A percentile compares a stretch with the other conserved stretches of the same genome.
Conservation (phyloP, 2,888 invertebrate species). For the Tipula lateralis region DNA sequence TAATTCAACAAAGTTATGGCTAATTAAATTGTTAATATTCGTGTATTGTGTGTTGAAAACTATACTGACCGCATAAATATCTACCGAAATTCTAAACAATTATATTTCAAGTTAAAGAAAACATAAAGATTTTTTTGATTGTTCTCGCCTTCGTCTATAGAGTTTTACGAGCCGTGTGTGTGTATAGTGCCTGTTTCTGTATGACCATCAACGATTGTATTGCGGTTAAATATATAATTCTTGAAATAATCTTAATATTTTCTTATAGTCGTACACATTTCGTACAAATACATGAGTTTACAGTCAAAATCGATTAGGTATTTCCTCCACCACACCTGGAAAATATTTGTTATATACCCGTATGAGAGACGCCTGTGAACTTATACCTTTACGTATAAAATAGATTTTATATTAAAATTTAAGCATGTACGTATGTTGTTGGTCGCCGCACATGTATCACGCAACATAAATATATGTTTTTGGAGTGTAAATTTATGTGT, state of each 20-base stretch:
- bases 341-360: not conserved
- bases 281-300: not conserved
- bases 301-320: not conserved
- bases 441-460: not conserved
- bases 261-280: not conserved
- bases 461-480: not conserved
- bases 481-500: not conserved
- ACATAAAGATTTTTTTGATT: not conserved
- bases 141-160: not conserved
- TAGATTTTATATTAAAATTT: not conserved
- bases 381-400: not conserved
- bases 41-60: not conserved
- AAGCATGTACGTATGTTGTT: not conserved
- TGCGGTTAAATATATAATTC: not conserved
- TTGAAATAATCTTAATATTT: not conserved
- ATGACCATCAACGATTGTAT: not conserved
- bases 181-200: not conserved
- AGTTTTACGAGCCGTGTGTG: too few relatives aligned
- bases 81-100: not conserved
- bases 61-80: not conserved
- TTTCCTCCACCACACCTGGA: not conserved
- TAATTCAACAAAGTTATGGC: not conserved
- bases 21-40: not conserved
- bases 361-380: not conserved
- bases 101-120: not conserved